Percentiles rank a stretch among this genome's conserved stretches.
Conservation (phyloP, 2,888 invertebrate species). For the Xestia sexstrigata region DNA sequence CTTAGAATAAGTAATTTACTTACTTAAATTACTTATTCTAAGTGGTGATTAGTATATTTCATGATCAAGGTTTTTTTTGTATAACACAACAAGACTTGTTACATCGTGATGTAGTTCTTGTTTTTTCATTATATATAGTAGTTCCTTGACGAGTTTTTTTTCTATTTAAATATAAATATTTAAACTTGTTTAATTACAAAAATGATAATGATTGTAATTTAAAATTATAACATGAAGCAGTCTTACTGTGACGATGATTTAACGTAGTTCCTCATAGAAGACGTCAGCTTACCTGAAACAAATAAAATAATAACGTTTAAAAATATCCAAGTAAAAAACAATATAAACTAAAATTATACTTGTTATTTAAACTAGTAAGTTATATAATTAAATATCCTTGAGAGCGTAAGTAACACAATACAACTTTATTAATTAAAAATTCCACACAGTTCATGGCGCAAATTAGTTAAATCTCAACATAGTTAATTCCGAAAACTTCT, state of each 20-base stretch:
- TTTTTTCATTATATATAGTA: background rate
- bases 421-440: background rate
- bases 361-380: background rate
- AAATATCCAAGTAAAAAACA: slow-evolving; percentile 13
- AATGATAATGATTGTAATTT: background rate
- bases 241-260: slow-evolving; percentile 59
- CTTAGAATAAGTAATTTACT: too few species aligned
- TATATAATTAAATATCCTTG: background rate
- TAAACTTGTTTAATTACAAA: background rate
- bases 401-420: background rate
- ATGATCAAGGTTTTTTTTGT: too few species aligned
- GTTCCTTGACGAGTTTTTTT: background rate
- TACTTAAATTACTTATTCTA: background rate
- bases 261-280: slow-evolving; percentile 2
- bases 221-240: slow-evolving; percentile 28
- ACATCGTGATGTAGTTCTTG: background rate
- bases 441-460: background rate
- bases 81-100: background rate
- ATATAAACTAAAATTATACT: background rate
- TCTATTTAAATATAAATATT: background rate
- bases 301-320: slow-evolving; percentile 24
- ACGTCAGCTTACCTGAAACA: slow-evolving; percentile 64
- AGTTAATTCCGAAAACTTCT: background rate
- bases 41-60: background rate
- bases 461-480: background rate